phyloP scores from a whole-genome alignment of 2,113 vertebrate species.

The Ceyx margarethae region DNA sequence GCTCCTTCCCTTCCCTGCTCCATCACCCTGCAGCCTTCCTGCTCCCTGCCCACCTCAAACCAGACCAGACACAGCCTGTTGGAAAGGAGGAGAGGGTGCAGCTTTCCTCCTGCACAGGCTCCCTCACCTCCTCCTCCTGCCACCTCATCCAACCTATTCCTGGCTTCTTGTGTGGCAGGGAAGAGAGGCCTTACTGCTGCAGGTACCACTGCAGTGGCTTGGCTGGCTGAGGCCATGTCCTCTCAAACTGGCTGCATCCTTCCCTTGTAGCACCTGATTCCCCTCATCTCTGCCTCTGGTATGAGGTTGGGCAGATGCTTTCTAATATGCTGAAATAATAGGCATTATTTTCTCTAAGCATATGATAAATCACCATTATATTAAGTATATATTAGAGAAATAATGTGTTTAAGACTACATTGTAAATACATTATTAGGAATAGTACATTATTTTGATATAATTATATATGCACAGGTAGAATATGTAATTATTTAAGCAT shows the following conservation, averaged over 20 bases:
- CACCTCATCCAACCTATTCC: neutral
- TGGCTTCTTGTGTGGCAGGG: neutral
- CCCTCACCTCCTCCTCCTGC: neutral
- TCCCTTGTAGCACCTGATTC: rapidly evolving
- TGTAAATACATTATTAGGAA: neutral
- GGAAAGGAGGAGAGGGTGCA: neutral
- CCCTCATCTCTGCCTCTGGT: neutral
- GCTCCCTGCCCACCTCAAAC: neutral
- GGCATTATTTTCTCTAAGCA: neutral
- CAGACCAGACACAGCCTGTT: neutral
- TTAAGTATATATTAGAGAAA: neutral
- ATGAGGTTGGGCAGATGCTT: neutral
- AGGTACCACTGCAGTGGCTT: neutral
- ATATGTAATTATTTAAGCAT: neutral
- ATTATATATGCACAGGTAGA: neutral
- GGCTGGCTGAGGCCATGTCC: neutral
- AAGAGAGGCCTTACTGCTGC: neutral
- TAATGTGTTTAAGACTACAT: neutral
- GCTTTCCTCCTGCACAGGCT: neutral
- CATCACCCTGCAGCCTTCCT: neutral
- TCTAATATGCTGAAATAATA: neutral
- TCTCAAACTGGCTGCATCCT: neutral
- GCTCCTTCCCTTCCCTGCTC: neutral
- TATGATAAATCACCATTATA: neutral
- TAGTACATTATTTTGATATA: neutral